Conservation (phyloP, 2,888 invertebrate species). For the Vanessa cardui region DNA sequence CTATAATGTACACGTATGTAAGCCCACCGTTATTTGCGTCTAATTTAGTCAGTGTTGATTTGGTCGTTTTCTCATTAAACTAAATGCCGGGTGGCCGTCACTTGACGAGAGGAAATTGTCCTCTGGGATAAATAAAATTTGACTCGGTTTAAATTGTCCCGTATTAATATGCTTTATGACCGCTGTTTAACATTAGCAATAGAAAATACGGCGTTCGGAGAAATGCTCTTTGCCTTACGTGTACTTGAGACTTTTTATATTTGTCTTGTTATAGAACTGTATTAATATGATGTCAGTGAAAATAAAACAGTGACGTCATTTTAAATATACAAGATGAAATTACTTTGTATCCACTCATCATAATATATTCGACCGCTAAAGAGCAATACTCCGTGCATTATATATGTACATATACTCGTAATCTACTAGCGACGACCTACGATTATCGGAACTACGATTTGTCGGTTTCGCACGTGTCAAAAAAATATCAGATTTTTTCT, state of each 20-base stretch:
- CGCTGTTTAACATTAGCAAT: constrained; percentile 47
- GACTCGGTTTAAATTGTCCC: constrained; percentile 65
- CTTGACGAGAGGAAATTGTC: constrained; percentile 79
- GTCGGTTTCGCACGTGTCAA: too few relatives aligned
- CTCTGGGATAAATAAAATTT: constrained; percentile 76
- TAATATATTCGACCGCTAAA: too few relatives aligned
- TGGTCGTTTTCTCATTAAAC: constrained; percentile 76
- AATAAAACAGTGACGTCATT: too few relatives aligned
- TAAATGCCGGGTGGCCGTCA: constrained; percentile 76
- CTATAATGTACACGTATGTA: constrained; percentile 47
- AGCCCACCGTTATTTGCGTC: constrained; percentile 57
- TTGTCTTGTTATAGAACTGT: background rate
- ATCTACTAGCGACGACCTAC: too few relatives aligned
- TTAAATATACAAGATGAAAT: too few relatives aligned
- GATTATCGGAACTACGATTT: too few relatives aligned
- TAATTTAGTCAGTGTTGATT: constrained; percentile 75
- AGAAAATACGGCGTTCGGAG: constrained; percentile 39
- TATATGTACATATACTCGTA: too few relatives aligned
- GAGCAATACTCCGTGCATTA: too few relatives aligned
- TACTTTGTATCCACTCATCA: too few relatives aligned
- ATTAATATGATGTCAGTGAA: too few relatives aligned
- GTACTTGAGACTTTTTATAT: background rate
- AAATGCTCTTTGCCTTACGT: background rate
- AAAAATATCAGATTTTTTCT: too few relatives aligned
- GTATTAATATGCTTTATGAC: constrained; percentile 74